These are phyloP conservation scores for Selenia dentaria DNA, from an alignment of 2,888 invertebrate genomes.

Conservation along the genomic window DNA sequence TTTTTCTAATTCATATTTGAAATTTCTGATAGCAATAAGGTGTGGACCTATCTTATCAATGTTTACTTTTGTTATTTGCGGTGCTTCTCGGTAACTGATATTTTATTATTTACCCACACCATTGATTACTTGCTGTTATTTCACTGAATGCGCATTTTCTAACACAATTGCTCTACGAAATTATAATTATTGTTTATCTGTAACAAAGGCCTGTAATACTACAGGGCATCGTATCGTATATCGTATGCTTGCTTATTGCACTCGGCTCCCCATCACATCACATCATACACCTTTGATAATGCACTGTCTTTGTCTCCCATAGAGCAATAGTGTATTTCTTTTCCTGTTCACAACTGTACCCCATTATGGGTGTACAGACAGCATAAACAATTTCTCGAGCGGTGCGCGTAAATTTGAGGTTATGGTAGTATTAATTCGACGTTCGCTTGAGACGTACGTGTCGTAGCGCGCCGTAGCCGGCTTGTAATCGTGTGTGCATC, in stretches of 20 bases:
- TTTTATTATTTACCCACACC: background rate
- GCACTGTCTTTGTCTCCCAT: conserved; percentile 52
- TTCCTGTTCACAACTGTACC: conserved; percentile 66
- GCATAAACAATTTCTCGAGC: conserved; percentile 77
- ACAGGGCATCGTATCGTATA: conserved; percentile 23
- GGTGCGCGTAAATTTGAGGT: conserved; percentile 80
- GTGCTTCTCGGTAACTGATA: conserved; percentile 4
- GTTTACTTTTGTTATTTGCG: conserved; percentile 5
- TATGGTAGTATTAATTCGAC: conserved; percentile 80
- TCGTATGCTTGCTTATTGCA: conserved; percentile 37
- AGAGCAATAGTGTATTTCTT: conserved; percentile 42
- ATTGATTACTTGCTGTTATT: no score
- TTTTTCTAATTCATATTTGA: no score
- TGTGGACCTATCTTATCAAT: conserved; percentile 16
- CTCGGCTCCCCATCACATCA: conserved; percentile 42
- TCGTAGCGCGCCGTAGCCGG: conserved; percentile 33
- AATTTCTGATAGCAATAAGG: background rate
- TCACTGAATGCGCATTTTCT: no score
- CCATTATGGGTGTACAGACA: conserved; percentile 70
- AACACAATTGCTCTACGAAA: no score
- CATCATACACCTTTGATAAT: conserved; percentile 55
- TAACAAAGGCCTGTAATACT: conserved; percentile 22
- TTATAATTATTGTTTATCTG: conserved; percentile 19
- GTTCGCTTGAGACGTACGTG: conserved; percentile 68
- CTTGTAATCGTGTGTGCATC: conserved; percentile 54